Percentiles rank a stretch among this genome's conserved stretches.
These are phyloP conservation scores for Mallotus villosus DNA, from an alignment of 2,797 vertebrate genomes.

Conservation along the genomic window DNA sequence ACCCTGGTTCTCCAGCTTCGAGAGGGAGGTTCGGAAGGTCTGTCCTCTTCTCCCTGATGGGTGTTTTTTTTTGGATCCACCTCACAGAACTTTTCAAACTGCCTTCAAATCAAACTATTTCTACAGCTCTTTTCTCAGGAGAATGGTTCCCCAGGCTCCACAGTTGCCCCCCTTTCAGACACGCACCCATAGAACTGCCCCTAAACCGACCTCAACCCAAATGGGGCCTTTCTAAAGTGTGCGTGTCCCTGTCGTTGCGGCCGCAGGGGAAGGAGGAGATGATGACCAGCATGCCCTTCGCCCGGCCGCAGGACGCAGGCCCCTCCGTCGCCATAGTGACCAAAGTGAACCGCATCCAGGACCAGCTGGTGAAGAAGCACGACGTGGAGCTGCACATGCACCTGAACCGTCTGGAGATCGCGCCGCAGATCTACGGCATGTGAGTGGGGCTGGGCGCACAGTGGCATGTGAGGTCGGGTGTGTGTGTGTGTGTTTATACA, in stretches of 20 bases:
- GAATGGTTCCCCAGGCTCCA: background rate
- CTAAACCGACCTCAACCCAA: background rate
- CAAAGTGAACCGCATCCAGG: conserved; percentile 98
- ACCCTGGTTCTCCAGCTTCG: conserved; percentile 97
- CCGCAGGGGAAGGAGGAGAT: conserved; percentile 91
- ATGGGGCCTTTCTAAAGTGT: background rate
- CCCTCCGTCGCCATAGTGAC: conserved; percentile 96
- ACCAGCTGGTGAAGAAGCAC: conserved; percentile 96
- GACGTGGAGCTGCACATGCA: conserved; percentile 97
- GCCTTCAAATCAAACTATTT: background rate
- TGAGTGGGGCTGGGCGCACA: conserved; percentile 75
- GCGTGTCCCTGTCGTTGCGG: background rate
- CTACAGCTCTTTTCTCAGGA: background rate
- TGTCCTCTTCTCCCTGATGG: conserved; percentile 19
- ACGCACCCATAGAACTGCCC: no score
- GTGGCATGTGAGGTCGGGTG: conserved; percentile 62
- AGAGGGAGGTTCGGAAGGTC: conserved; percentile 94
- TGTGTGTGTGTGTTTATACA: conserved; percentile 48
- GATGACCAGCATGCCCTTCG: conserved; percentile 92
- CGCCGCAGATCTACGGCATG: conserved; percentile 98
- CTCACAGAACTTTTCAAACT: background rate
- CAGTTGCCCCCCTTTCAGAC: no score
- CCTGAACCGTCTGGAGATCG: conserved; percentile 95
- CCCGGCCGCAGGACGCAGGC: conserved; percentile 92
- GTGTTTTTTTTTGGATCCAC: background rate